Percentiles rank a stretch among this genome's conserved stretches.
Evolutionary conservation across 2,888 invertebrate species (phyloP).

Genomic region (Tethea ocularis): DNA sequence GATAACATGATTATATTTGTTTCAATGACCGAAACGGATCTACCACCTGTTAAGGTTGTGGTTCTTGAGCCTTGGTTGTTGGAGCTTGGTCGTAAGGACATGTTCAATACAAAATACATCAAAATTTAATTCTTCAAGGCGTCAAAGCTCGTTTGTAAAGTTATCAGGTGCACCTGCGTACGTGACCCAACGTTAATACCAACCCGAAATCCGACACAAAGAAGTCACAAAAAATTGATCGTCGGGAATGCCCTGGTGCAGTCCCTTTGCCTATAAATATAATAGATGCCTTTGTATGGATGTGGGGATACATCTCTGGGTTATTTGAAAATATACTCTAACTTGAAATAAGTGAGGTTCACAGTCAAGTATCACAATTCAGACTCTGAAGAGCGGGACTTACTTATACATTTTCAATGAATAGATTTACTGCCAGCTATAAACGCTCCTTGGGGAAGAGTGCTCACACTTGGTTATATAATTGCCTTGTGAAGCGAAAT

Average conservation of each 20-base stretch:
- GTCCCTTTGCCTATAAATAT: conserved; percentile 25
- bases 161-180: conserved; percentile 47
- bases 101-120: neutral
- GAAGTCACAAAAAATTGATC: conserved; percentile 46
- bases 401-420: conserved; percentile 47
- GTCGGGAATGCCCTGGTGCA: conserved; percentile 56
- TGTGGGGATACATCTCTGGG: conserved; percentile 10
- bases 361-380: neutral
- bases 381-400: conserved; percentile 29
- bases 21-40: neutral
- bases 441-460: conserved; percentile 47
- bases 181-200: conserved; percentile 36
- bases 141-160: conserved; percentile 33
- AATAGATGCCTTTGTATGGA: conserved; percentile 24
- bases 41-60: neutral
- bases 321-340: conserved; percentile 32
- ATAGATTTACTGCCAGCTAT: conserved; percentile 55
- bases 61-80: neutral
- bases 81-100: neutral
- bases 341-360: conserved; percentile 14
- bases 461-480: conserved; percentile 38
- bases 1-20: neutral
- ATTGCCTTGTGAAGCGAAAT: conserved; percentile 30
- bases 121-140: conserved; percentile 25
- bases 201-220: conserved; percentile 46